These are phyloP conservation scores for Semnornis frantzii DNA, from an alignment of 2,113 vertebrate species.

Conservation along the genomic window DNA sequence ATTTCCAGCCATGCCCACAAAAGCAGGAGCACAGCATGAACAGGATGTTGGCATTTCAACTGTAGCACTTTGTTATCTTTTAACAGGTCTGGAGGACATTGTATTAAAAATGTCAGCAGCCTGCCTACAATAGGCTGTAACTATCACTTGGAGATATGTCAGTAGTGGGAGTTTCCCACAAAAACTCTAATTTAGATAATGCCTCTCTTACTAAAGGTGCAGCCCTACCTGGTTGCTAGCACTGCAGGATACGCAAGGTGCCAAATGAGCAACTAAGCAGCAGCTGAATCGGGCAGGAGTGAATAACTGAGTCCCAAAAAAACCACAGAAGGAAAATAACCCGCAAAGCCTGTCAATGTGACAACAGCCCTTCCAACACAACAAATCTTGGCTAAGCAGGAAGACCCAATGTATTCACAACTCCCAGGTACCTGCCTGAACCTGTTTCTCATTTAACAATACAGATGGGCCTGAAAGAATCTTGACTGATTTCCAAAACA, in stretches of 20 bases:
- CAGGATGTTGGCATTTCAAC: not conserved
- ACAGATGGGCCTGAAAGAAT: not conserved
- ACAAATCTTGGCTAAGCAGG: not conserved
- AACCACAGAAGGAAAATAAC: not conserved
- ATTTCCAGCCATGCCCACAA: not conserved
- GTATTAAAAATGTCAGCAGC: not conserved
- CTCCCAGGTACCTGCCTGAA: not conserved
- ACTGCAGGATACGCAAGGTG: not conserved
- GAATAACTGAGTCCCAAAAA: not conserved
- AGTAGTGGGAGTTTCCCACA: not conserved
- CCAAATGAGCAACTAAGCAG: not conserved
- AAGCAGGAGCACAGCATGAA: not conserved
- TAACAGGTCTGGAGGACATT: not conserved
- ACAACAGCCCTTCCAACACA: not conserved
- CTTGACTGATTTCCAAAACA: conserved; percentile 1
- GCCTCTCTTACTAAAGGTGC: not conserved
- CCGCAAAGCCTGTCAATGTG: not conserved
- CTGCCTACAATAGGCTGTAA: not conserved
- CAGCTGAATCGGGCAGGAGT: not conserved
- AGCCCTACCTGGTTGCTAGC: not conserved
- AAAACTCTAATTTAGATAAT: not conserved
- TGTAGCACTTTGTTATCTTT: not conserved
- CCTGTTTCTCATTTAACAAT: not conserved
- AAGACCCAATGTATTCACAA: not conserved
- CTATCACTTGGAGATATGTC: not conserved